Base-by-base conservation (phyloP, 2,797 vertebrate genomes). In the Falco concolor region DNA sequence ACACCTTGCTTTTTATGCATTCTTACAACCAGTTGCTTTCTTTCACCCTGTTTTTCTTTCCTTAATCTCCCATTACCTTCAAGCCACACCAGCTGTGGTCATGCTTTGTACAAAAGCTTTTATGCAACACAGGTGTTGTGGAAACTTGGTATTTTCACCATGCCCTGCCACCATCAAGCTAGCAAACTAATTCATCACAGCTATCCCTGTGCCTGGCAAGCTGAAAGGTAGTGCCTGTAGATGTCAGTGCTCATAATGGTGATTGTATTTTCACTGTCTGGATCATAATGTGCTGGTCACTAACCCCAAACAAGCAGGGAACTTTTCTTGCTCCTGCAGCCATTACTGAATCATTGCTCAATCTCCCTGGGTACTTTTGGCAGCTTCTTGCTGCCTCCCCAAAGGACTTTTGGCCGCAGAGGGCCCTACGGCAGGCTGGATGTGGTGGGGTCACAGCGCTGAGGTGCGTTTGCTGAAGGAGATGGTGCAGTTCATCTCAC, bases 31-130 rank as follows among this genome's bases (percentile, higher is more conserved):
- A n/a, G 13, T 34, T n/a, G 16, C 36, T 82, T 75, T 20, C 50
- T 72, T 94, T 87, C 50, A 87, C 30, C 24, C 21, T 34, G 14
- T 64, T 67, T 84, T 74, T 50, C 40, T 64, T 53, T 73, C 64
- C 44, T 92, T 81, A 42, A n/a, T 72, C 34, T 76, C 59, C 53
- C 27, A 22, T 68, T 53, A 36, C 75, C 45, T 78, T 83, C 63
- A 69, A 10, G 13, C 50, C 68, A 47, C 15, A 16, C 50, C 67
- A 56, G 25, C 8, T 52, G 32, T 21, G 27, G 27, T 49, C 59
- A 34, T 10, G 13, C 22, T 42, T 81, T 86, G 53, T 49, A 85
- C 60, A 79, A 88, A 91, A 91, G 75, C 87, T 97, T 93, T 96
- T 77, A 77, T 89, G 87, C 93, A 89, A 84, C 68, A 57, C 24